These are phyloP conservation scores for Danio jaintianensis DNA, from an alignment of 2,797 vertebrate genomes.

Conservation along the genomic window DNA sequence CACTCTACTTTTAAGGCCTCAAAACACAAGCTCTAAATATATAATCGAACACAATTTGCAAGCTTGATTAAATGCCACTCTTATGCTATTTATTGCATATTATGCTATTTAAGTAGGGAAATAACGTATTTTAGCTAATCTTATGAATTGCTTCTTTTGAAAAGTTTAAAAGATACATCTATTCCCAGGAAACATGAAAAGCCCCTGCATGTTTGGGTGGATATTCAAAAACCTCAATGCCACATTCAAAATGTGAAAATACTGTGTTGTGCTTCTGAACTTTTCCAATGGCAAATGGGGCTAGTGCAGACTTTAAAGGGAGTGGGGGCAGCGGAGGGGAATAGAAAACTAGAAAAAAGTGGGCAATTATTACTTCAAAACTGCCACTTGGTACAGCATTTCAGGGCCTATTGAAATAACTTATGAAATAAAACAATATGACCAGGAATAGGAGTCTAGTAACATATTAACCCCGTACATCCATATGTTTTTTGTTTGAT, in stretches of 20 bases:
- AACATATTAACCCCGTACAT: slow-evolving; percentile 53
- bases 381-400: slow-evolving; percentile 65
- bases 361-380: slow-evolving; percentile 79
- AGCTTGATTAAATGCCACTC: background rate
- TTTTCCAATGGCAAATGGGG: slow-evolving; percentile 54
- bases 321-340: background rate
- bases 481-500: too few relatives aligned
- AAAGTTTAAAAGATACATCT: slow-evolving; percentile 4
- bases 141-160: background rate
- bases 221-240: slow-evolving; percentile 41
- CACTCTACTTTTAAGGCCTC: slow-evolving; percentile 9
- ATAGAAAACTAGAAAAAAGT: slow-evolving; percentile 64
- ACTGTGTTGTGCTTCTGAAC: slow-evolving; percentile 23
- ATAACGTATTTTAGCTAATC: background rate
- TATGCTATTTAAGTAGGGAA: background rate
- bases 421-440: slow-evolving; percentile 65
- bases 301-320: slow-evolving; percentile 1
- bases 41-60: background rate
- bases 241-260: slow-evolving; percentile 13
- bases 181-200: too few relatives aligned
- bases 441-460: slow-evolving; percentile 67
- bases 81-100: background rate
- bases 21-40: background rate
- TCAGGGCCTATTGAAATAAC: slow-evolving; percentile 76
- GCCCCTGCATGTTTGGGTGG: too few relatives aligned